These are phyloP conservation scores for Colossoma macropomum DNA, from an alignment of 2,113 vertebrate genomes.

Conservation along the genomic window DNA sequence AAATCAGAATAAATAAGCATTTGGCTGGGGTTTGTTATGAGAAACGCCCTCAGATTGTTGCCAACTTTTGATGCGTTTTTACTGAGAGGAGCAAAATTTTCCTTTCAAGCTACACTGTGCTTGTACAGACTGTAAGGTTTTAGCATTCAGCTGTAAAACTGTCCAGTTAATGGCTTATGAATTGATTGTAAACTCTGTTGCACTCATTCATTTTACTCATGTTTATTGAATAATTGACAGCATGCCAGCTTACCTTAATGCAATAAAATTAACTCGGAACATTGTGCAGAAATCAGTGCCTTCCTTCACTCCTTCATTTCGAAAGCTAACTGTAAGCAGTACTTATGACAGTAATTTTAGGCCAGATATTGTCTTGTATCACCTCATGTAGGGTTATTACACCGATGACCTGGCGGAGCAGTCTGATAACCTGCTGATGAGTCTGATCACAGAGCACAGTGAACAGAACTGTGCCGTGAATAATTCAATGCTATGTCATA, in stretches of 20 bases:
- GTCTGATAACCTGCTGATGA: not conserved
- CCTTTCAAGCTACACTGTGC: not conserved
- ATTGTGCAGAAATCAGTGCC: constrained; percentile 21
- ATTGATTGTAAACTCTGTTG: constrained; percentile 44
- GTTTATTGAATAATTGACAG: constrained; percentile 37
- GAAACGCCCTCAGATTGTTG: not conserved
- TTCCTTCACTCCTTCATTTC: not conserved
- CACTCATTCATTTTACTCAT: constrained; percentile 26
- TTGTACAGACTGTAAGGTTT: not conserved
- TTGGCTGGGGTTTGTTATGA: not conserved
- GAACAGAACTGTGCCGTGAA: not conserved
- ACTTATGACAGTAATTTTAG: not conserved
- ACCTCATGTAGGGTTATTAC: not conserved
- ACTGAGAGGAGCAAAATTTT: not conserved
- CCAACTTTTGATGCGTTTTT: constrained; percentile 11
- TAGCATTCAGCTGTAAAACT: constrained; percentile 22
- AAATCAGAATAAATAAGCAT: constrained; percentile 26
- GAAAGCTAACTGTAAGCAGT: not conserved
- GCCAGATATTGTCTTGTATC: not conserved
- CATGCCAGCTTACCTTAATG: constrained; percentile 3
- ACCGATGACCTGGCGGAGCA: too few species aligned
- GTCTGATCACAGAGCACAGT: not conserved
- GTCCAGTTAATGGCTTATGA: not conserved
- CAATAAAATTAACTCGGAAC: constrained; percentile 23
- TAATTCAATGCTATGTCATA: not conserved